These are phyloP conservation scores for Amphiprion ocellaris DNA, from an alignment of 2,113 vertebrate species.

Conservation along the genomic window DNA sequence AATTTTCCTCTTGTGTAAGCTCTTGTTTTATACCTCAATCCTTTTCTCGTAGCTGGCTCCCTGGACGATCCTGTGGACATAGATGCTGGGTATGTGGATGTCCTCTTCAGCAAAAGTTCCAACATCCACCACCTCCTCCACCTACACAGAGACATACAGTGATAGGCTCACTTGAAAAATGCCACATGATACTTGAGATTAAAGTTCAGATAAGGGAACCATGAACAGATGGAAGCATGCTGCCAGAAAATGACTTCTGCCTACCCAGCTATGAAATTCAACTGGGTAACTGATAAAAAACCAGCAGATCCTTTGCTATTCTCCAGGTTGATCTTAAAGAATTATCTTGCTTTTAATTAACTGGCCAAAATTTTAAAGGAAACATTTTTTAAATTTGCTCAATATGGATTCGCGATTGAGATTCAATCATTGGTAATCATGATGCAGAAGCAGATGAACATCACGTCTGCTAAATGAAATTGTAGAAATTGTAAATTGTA, in stretches of 20 bases:
- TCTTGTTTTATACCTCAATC: conserved; percentile 90
- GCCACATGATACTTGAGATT: conserved; percentile 34
- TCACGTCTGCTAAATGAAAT: no score
- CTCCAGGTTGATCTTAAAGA: background rate
- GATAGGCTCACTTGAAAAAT: conserved; percentile 31
- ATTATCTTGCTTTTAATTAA: background rate
- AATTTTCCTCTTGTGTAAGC: background rate
- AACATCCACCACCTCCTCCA: conserved; percentile 96
- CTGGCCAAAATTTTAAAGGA: background rate
- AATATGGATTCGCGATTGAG: background rate
- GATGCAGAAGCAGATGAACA: background rate
- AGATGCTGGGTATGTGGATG: conserved; percentile 96
- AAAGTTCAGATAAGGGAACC: conserved; percentile 46
- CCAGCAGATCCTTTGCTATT: background rate
- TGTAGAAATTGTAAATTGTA: no score
- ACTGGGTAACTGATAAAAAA: conserved; percentile 33
- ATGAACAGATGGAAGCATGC: conserved; percentile 21
- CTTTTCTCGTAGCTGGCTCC: conserved; percentile 92
- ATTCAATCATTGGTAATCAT: background rate
- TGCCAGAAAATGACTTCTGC: conserved; percentile 53
- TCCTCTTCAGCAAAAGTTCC: conserved; percentile 95
- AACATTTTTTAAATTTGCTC: background rate
- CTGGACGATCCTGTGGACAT: conserved; percentile 93
- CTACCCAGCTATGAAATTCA: conserved; percentile 37
- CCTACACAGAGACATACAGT: conserved; percentile 82